phyloP scores from a whole-genome alignment of 2,113 vertebrate genomes.

The Aramus guarauna region DNA sequence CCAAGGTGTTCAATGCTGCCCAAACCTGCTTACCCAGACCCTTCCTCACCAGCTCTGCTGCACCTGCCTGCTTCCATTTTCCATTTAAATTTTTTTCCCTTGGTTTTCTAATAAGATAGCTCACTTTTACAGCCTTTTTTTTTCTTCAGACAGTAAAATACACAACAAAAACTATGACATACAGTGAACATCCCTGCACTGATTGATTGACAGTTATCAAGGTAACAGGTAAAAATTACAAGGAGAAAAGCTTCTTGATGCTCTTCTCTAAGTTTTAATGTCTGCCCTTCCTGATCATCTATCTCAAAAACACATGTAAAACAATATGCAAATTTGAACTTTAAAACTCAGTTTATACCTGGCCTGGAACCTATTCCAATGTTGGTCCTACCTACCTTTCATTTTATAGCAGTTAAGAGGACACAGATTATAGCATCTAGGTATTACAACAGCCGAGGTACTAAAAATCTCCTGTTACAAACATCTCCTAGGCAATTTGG shows the following conservation, averaged over 20 bases:
- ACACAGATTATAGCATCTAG: background rate
- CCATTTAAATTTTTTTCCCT: background rate
- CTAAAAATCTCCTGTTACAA: background rate
- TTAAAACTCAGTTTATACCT: background rate
- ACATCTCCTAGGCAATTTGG: background rate
- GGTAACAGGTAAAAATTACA: background rate
- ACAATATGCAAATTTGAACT: background rate
- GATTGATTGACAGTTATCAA: background rate
- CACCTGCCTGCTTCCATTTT: background rate
- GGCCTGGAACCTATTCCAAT: background rate
- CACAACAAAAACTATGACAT: background rate
- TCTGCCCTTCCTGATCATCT: background rate
- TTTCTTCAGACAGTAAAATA: background rate
- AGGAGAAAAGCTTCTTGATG: background rate
- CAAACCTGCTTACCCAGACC: background rate
- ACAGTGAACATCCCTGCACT: background rate
- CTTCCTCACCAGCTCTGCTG: background rate
- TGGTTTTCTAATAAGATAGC: background rate
- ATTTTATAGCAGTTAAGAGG: background rate
- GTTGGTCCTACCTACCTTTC: background rate
- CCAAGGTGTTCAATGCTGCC: background rate
- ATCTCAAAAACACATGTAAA: background rate
- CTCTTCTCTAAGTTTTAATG: background rate
- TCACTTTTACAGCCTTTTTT: background rate
- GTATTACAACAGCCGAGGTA: background rate